Evolutionary conservation across 2,888 invertebrate species (phyloP).

Genomic region (Pseudococcus viburni): DNA sequence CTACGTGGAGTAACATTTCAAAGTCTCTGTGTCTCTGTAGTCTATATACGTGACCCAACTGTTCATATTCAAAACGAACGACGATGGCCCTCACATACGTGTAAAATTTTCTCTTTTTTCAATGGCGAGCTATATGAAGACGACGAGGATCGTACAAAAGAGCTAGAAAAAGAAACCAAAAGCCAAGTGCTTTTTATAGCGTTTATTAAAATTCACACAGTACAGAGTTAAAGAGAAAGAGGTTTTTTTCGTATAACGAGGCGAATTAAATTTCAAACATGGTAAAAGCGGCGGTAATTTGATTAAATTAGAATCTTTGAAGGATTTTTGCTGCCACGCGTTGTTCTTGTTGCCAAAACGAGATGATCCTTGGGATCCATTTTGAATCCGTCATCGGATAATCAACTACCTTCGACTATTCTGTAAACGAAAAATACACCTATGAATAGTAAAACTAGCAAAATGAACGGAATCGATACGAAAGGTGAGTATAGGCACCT

Average conservation of each 20-base stretch:
- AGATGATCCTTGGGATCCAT: background rate
- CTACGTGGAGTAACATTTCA: background rate
- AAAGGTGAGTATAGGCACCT: background rate
- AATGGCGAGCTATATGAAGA: background rate
- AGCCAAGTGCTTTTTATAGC: slow-evolving; percentile 35
- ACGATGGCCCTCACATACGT: background rate
- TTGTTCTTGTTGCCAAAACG: background rate
- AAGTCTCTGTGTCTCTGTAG: background rate
- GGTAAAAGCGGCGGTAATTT: slow-evolving; percentile 21
- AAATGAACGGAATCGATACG: background rate
- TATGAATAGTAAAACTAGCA: background rate
- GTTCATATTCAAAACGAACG: background rate
- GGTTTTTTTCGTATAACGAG: background rate
- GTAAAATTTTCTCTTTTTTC: background rate
- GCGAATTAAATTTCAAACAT: slow-evolving; percentile 55
- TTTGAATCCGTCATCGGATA: background rate
- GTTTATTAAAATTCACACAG: slow-evolving; percentile 48
- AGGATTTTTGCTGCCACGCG: background rate
- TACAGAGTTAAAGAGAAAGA: background rate
- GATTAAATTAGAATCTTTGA: slow-evolving; percentile 16
- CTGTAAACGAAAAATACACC: background rate
- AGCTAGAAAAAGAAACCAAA: background rate
- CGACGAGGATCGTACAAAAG: background rate
- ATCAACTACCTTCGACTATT: background rate
- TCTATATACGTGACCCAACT: background rate